Conservation (phyloP, 1,140 invertebrate genomes). For the Drosophila tropicalis region DNA sequence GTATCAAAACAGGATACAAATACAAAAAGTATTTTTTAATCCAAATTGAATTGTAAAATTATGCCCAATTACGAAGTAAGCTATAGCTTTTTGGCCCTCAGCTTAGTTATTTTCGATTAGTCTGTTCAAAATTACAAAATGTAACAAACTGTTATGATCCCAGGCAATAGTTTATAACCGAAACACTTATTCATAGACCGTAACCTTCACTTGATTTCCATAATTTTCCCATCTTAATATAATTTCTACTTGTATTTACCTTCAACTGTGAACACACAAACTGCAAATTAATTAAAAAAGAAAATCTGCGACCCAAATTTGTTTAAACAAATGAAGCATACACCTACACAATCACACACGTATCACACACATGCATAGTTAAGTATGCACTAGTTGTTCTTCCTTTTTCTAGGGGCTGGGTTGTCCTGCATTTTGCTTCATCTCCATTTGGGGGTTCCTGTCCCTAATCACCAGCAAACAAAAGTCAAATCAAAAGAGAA, state of each 20-base stretch:
- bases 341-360: neutral
- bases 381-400: constrained; percentile 9
- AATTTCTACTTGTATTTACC: neutral
- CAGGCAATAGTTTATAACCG: too few species aligned
- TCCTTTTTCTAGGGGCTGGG: neutral
- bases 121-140: too few species aligned
- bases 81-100: too few species aligned
- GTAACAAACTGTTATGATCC: too few species aligned
- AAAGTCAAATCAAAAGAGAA: constrained; percentile 78
- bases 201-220: too few species aligned
- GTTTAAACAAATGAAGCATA: constrained; percentile 47
- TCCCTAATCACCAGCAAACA: constrained; percentile 77
- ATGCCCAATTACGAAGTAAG: too few species aligned
- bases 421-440: constrained; percentile 11
- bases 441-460: constrained; percentile 25
- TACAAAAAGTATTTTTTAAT: too few species aligned
- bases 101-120: too few species aligned
- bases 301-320: constrained; percentile 29
- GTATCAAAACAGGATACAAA: too few species aligned
- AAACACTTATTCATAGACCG: too few species aligned
- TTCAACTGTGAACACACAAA: neutral
- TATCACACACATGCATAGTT: neutral
- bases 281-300: constrained; percentile 14
- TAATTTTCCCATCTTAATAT: too few species aligned
- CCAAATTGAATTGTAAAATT: too few species aligned